Conservation (phyloP, 2,797 vertebrate species). For the Neosilurus hyrtlii region DNA sequence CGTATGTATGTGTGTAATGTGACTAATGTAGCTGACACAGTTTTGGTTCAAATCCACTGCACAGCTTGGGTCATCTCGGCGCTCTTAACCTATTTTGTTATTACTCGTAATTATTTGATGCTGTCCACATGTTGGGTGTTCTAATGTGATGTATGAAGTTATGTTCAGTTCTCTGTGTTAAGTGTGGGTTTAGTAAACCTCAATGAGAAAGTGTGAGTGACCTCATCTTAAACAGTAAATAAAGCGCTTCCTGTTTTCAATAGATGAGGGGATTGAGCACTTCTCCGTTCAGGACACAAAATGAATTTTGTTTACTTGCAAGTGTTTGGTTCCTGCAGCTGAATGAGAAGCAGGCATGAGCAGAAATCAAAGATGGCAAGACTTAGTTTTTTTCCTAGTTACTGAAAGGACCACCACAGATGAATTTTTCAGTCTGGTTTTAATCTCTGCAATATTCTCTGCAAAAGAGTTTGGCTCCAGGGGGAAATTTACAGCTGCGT, state of each 20-base stretch:
- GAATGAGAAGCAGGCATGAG: constrained; percentile 51
- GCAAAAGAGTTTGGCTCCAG: constrained; percentile 47
- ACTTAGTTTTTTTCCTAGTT: constrained; percentile 42
- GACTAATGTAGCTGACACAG: not conserved
- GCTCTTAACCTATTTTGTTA: not conserved
- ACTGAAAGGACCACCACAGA: constrained; percentile 56
- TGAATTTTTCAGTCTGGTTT: constrained; percentile 54
- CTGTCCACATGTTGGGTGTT: not conserved
- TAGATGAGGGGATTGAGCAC: constrained; percentile 37
- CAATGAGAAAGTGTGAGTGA: constrained; percentile 25
- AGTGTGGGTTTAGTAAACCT: not conserved
- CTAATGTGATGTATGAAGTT: constrained; percentile 13
- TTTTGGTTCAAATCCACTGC: not conserved
- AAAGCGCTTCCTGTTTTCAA: constrained; percentile 45
- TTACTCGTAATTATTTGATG: constrained; percentile 17
- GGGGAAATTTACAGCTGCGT: constrained; percentile 53
- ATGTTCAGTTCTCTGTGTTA: not conserved
- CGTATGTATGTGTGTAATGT: not conserved
- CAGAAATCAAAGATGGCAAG: constrained; percentile 51
- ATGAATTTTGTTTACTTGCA: constrained; percentile 45
- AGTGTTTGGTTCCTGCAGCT: constrained; percentile 43
- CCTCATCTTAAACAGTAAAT: constrained; percentile 30
- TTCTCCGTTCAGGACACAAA: constrained; percentile 43
- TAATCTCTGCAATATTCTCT: constrained; percentile 54
- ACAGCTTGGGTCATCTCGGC: not conserved